These are phyloP conservation scores for Parazoanthus swiftii DNA, from an alignment of 92 coral and sea anemone genomes.

Conservation along the genomic window DNA sequence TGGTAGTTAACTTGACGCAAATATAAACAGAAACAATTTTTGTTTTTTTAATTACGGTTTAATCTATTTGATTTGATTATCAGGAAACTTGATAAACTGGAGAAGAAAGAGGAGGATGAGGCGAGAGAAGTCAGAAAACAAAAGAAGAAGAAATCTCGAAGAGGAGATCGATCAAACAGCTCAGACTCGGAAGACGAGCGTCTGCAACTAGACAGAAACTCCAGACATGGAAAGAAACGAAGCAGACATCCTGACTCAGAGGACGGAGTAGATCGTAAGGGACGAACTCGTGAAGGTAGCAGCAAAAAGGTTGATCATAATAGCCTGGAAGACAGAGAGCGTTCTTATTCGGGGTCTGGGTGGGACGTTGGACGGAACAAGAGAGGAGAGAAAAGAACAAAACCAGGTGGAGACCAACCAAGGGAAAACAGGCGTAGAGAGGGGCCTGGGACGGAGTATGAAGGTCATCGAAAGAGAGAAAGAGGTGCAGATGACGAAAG, in stretches of 20 bases:
- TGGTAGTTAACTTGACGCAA: no score
- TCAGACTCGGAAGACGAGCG: background rate
- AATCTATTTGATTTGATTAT: background rate
- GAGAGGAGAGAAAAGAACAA: background rate
- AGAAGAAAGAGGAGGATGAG: constrained; percentile 43
- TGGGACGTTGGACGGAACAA: background rate
- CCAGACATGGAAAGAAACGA: constrained; percentile 6
- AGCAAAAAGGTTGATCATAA: constrained; percentile 2
- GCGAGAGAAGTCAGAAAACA: constrained; percentile 11
- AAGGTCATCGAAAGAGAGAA: background rate
- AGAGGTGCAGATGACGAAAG: background rate
- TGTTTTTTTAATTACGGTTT: no score
- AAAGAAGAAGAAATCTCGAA: constrained; percentile 37
- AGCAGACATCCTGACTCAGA: constrained; percentile 19
- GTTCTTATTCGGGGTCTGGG: background rate
- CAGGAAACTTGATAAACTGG: constrained; percentile 66
- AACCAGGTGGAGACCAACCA: background rate
- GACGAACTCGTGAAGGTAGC: constrained; percentile 3
- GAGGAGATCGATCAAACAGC: constrained; percentile 21
- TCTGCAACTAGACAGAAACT: constrained; percentile 3
- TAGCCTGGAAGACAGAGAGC: background rate
- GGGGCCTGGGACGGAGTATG: background rate
- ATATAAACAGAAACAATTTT: no score
- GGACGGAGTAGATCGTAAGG: background rate
- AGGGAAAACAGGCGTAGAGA: background rate